Evolutionary conservation across 2,113 vertebrate genomes (phyloP).

Genomic region (Herpailurus yagouaroundi): DNA sequence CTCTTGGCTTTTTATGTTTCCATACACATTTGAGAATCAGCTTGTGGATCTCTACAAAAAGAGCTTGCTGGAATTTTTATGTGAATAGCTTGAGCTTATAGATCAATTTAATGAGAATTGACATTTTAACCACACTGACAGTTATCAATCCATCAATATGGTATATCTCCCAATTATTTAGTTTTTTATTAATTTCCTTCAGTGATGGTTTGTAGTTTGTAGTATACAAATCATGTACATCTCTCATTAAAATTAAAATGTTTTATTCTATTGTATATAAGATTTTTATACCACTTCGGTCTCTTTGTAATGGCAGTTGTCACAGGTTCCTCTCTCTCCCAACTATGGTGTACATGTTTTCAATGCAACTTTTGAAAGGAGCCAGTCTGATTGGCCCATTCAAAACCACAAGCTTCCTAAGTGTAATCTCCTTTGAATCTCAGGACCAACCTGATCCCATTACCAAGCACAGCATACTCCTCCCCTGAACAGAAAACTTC

Average conservation of each 20-base stretch:
- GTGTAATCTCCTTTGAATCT: neutral
- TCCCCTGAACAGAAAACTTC: neutral
- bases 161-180: neutral
- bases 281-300: neutral
- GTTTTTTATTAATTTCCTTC: neutral
- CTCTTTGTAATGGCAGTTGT: constrained; percentile 23
- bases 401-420: neutral
- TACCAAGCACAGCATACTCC: neutral
- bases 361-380: constrained; percentile 13
- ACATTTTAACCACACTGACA: neutral
- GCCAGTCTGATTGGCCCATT: neutral
- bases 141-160: neutral
- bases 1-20: neutral
- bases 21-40: neutral
- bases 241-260: neutral
- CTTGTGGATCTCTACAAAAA: neutral
- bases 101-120: neutral
- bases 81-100: neutral
- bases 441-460: neutral
- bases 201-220: neutral
- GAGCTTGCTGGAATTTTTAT: neutral
- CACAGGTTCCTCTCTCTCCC: neutral
- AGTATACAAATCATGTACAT: neutral
- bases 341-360: neutral
- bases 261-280: neutral